Base-by-base conservation (phyloP, 2,113 vertebrate genomes). In the Saiga tatarica region DNA sequence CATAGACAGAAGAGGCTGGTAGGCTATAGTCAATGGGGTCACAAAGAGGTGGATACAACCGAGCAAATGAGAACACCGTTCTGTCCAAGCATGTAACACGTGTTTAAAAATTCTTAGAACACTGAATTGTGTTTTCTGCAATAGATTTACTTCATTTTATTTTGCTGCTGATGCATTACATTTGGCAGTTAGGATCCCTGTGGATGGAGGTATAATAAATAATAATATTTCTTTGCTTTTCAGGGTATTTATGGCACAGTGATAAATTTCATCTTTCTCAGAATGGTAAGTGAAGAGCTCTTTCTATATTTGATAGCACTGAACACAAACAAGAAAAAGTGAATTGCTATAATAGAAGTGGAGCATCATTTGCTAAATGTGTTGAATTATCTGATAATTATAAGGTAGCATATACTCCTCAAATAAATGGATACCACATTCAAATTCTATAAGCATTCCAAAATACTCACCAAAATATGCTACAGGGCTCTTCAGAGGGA, bases 181-280 rank as follows among this genome's bases (percentile, higher is more conserved):
- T 98, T 99, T 98, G 98, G 95, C 94, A 96, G 93, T 94, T 97
- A 95, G 97, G 97, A 98, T 98, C 98, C 98, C 98, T 95, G 95
- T 97, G 98, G 98, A 98, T 98, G 91, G 93, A 96, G 92, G 88
- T 96, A 98, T 98, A 99, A 98, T 98, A 98, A 99, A 98, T 99
- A 98, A 98, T 98, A 99, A 97, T 98, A 98, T 98, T 99, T 98
- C 98, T 98, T 99, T 98, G 83, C 97, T 99, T 99, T 99, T 97
- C 98, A 99, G 98, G 97, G 97, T 98, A 98, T 98, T 99, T 98
- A 98, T 98, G 98, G 98, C 98, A 98, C 97, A 98, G 98, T 98
- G 98, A 98, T 98, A 97, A 98, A 99, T 99, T 99, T 98, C 98
- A 96, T 98, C 98, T 97, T 98, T 98, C 97, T 95, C 98, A 98